A percentile compares a stretch with the other conserved stretches of the same genome.
Evolutionary conservation across 2,888 invertebrate genomes (phyloP).

Genomic region (Nomada fabriciana): DNA sequence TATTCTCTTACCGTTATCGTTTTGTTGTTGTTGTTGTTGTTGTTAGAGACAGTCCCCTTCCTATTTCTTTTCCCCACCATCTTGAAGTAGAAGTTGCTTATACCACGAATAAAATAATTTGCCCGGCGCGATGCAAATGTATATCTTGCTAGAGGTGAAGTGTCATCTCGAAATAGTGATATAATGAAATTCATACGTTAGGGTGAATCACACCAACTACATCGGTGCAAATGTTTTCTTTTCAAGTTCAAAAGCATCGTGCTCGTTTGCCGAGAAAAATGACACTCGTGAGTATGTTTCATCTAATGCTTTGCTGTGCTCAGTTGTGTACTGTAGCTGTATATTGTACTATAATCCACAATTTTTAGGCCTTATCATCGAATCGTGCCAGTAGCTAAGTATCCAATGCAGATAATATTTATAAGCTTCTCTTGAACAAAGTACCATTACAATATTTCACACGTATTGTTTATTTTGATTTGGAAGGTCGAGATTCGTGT

Average conservation of each 20-base stretch:
- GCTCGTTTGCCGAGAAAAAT: slow-evolving; percentile 69
- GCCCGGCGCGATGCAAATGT: slow-evolving; percentile 47
- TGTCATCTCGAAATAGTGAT: slow-evolving; percentile 71
- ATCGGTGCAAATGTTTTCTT: slow-evolving; percentile 73
- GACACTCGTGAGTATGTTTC: slow-evolving; percentile 75
- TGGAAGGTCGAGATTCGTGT: background rate
- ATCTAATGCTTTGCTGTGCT: background rate
- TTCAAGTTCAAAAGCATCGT: slow-evolving; percentile 71
- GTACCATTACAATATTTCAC: slow-evolving; percentile 2
- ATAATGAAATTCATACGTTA: slow-evolving; percentile 72
- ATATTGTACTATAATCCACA: background rate
- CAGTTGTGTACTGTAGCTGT: background rate
- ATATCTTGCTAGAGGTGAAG: slow-evolving; percentile 73
- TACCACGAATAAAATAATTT: slow-evolving; percentile 55
- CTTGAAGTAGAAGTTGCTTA: slow-evolving; percentile 16
- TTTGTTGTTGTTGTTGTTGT: background rate
- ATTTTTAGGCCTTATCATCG: background rate
- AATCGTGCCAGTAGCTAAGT: background rate
- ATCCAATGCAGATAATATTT: background rate
- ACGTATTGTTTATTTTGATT: slow-evolving; percentile 50
- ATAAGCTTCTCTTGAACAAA: background rate
- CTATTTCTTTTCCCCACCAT: slow-evolving; percentile 9
- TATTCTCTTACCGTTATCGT: slow-evolving; percentile 18
- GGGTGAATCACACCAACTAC: slow-evolving; percentile 71
- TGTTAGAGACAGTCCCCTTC: slow-evolving; percentile 4